Base-by-base conservation (phyloP, 1,140 invertebrate species). In the Anastrepha ludens region DNA sequence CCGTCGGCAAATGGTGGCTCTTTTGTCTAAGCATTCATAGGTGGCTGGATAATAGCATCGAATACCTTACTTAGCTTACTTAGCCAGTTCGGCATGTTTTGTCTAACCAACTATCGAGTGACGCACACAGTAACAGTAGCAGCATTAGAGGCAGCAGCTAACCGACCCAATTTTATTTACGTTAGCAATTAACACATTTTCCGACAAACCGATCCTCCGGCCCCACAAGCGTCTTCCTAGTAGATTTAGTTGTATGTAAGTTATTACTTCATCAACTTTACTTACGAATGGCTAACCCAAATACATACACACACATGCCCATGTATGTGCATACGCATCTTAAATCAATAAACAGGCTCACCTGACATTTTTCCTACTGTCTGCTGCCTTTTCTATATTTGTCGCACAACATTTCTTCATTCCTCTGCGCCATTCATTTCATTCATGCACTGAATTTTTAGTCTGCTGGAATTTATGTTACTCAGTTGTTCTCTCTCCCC, bases 141-240 rank as follows among this genome's bases (percentile, higher is more conserved):
- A 17, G n/a, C 6, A 55, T 6, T 55, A 55, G 50, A 6, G 3
- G 50, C 50, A 55, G 50, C 50, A 55, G 50, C 50, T 39, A 41
- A 47, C 15, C 44, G 41, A 74, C 70, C 39, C 41, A 74, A n/a
- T 74, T 74, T 44, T 17, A 74, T 74, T 74, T 44, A 74, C 64
- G 29, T 67, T 67, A 11, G 29, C 39, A 67, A 67, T 67, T 67
- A 67, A 67, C 64, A 67, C 70, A 74, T 74, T 74, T 47, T 62
- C 13, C 15, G 60, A 17, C 15, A 62, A 17, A 62, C n/a, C 60
- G 8, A 9, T 17, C 1, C 13, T 13, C 60, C 60, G 8, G 7
- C 60, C n/a, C 13, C 4, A n/a, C 60, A 62, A 62, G 9, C 4
- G 1, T 1, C n/a, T 29, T 29, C 29, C 29, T 29, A 29, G 29